Base-by-base conservation (phyloP, 2,888 invertebrate genomes). In the Aspidiotus destructor region DNA sequence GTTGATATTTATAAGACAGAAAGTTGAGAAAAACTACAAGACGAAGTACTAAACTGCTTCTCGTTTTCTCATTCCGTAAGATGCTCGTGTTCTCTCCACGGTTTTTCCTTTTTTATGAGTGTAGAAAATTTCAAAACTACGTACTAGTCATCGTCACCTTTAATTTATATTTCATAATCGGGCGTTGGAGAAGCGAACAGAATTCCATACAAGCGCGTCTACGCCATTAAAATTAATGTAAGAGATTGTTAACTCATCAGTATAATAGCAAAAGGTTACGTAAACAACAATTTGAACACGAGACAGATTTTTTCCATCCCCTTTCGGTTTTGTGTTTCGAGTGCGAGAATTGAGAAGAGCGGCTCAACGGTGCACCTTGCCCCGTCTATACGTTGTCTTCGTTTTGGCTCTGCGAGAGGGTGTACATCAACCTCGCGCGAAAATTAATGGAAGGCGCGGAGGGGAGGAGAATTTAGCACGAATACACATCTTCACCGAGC, bases 401-500 rank as follows among this genome's bases (percentile, higher is more conserved):
- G 28, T 28, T 53, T 52, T 63, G 42, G 44, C 44, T 44, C 11
- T 53, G 53, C 54, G 41, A 63, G 54, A 63, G 54, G 41, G 41
- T 53, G 52, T 63, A 28, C 41, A 62, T 62, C 48, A 62, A 28
- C 28, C 15, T 3, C 9, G 44, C 62, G 13, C 7, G 54, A 40
- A 41, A 41, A 40, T 9, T 13, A 11, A 40, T 16, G 16, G 62
- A 52, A 54, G 42, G 44, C 48, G 16, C 17, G 17, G 10, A 28
- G 28, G 17, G 13, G 15, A 5, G 58, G 8, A 15, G 11, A 17
- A 58, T 57, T 65, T 40, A 58, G 17, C 42, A 44, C 65, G 65
- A 65, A 48, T 65, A 65, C 55, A 65, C 65, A 57, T 65, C 57
- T 65, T 44, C 60, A 57, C 58, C 58, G 65, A 65, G 58, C 58